Evolutionary conservation across 2,113 vertebrate species (phyloP).

Genomic region (Phalacrocorax pelagicus): DNA sequence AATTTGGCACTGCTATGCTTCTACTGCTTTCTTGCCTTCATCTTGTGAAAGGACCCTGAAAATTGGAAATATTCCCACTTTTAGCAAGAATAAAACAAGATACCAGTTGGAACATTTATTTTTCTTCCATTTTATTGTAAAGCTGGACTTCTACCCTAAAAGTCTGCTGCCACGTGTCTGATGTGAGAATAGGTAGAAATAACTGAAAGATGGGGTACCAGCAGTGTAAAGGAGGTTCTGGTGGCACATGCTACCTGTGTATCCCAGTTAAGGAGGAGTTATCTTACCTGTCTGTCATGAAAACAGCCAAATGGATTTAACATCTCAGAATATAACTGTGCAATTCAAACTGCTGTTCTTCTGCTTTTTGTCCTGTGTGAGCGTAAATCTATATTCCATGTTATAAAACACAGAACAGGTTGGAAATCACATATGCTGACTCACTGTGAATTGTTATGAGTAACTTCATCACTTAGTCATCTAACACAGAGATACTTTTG

Average conservation of each 20-base stretch:
- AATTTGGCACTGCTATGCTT: background rate
- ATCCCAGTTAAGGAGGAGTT: background rate
- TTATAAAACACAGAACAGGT: constrained; percentile 20
- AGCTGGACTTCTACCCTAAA: background rate
- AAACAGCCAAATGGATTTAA: background rate
- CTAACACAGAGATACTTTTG: background rate
- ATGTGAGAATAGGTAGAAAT: background rate
- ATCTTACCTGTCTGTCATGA: background rate
- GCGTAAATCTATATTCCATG: background rate
- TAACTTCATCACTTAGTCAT: constrained; percentile 46
- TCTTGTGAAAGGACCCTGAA: constrained; percentile 29
- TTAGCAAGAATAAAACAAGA: constrained; percentile 18
- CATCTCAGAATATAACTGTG: background rate
- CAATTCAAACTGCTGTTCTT: background rate
- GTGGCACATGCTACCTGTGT: background rate
- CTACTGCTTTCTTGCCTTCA: constrained; percentile 6
- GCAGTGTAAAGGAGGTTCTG: background rate
- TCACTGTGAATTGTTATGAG: constrained; percentile 36
- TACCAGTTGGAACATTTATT: background rate
- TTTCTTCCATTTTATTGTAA: constrained; percentile 2
- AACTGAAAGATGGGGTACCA: background rate
- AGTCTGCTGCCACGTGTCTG: background rate
- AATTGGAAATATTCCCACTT: constrained; percentile 29
- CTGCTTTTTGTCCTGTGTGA: background rate
- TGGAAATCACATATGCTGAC: constrained; percentile 42